These are phyloP conservation scores for Brachymystax lenok DNA, from an alignment of 2,797 vertebrate genomes.

Conservation along the genomic window DNA sequence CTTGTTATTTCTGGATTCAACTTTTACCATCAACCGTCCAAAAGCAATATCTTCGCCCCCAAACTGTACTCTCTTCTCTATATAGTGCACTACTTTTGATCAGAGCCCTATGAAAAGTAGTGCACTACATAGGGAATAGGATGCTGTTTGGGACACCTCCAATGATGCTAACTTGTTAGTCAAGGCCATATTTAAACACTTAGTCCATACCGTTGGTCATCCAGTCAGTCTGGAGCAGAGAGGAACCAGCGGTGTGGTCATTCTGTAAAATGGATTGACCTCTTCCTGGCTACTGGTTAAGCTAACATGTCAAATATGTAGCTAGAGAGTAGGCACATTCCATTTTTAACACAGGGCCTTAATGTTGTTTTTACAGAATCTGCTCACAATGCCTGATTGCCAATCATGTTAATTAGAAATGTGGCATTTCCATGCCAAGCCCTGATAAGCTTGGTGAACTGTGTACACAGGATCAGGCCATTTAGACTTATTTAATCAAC, in stretches of 20 bases:
- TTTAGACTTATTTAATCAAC: neutral
- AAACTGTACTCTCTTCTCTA: too few species aligned
- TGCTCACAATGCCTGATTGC: neutral
- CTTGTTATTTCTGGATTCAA: constrained; percentile 13
- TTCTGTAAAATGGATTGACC: constrained; percentile 22
- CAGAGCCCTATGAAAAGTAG: too few species aligned
- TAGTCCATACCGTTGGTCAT: neutral
- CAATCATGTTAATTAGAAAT: neutral
- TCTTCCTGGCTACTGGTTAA: constrained; percentile 20
- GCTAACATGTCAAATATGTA: constrained; percentile 13
- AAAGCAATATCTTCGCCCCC: neutral
- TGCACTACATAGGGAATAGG: too few species aligned
- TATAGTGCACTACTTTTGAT: too few species aligned
- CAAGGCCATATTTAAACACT: neutral
- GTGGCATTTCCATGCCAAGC: neutral
- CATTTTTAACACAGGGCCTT: neutral
- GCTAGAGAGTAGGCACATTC: constrained; percentile 12
- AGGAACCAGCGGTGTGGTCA: neutral
- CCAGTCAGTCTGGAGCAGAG: neutral
- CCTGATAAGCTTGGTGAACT: neutral
- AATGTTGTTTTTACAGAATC: constrained; percentile 1
- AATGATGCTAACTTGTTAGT: constrained; percentile 4
- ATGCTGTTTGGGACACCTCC: too few species aligned
- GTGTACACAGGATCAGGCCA: neutral
- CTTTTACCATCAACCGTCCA: neutral